Base-by-base conservation (phyloP, 2,113 vertebrate species). In the Trichechus manatus region DNA sequence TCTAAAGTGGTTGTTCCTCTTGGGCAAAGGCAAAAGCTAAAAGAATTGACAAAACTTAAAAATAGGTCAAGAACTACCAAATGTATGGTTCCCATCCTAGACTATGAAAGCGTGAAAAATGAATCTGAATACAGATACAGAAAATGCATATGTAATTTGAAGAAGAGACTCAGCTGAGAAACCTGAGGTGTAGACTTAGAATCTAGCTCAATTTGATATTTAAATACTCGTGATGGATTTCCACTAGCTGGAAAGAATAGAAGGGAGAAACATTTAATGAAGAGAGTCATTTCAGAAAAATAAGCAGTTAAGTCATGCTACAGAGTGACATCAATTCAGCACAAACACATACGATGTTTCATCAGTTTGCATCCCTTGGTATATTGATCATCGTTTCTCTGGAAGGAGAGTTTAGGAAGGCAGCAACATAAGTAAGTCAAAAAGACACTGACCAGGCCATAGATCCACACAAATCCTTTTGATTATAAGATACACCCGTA, bases 141-240 rank as follows among this genome's bases (percentile, higher is more conserved):
- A 91, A 81, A 97, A 95, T 97, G 72, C 31, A 81, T 95, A 56
- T 97, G 81, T 97, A 97, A 97, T 97, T 93, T 97, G 93, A 95
- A 81, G 91, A 97, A 90, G 27, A 97, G 50, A 97, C 44, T 98
- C 94, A 80, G 29, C 47, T 91, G 36, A 94, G 84, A 97, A 95
- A 84, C 31, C 79, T 64, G 47, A 95, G n/a, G 59, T 83, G 29
- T 81, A 91, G 74, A 91, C 61, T 94, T 96, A 87, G 63, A 97
- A 83, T 87, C 9, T 93, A 95, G 53, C 53, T 96, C 47, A 95
- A 44, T 86, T 91, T 56, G 63, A 92, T n/a, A 89, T 84, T 87
- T 82, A 97, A 97, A 97, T 96, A 94, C 36, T 70, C 36, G 23
- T 72, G 78, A 90, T 96, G 11, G 47, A 66, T 74, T 96, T 94